A percentile compares a stretch with the other conserved stretches of the same genome.
Evolutionary conservation across 2,113 vertebrate species (phyloP).

Genomic region (Typhlomys cinereus): DNA sequence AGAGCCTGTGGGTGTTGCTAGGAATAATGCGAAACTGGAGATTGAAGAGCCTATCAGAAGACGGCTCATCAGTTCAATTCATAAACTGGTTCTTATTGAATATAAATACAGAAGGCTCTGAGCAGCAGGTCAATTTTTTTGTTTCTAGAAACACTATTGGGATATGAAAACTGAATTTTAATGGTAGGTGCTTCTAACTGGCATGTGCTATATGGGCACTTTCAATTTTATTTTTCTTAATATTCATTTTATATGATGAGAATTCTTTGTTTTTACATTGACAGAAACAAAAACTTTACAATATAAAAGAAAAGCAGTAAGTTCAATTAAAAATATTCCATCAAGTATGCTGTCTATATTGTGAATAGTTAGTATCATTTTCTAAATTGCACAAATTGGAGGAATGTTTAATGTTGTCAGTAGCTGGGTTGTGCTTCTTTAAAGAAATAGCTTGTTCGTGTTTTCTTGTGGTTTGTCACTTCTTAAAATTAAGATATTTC

Average conservation of each 20-base stretch:
- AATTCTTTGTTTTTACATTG: background rate
- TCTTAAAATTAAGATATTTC: background rate
- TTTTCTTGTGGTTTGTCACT: background rate
- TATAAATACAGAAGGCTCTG: background rate
- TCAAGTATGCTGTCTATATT: background rate
- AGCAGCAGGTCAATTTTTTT: background rate
- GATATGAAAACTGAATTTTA: background rate
- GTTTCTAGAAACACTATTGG: background rate
- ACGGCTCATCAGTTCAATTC: background rate
- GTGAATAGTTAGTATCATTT: background rate
- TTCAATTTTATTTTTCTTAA: background rate
- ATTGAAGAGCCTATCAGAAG: background rate
- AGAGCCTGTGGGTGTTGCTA: background rate
- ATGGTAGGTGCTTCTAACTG: background rate
- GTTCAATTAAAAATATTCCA: background rate
- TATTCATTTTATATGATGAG: background rate
- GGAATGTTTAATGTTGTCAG: background rate
- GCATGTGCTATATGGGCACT: background rate
- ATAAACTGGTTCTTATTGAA: background rate
- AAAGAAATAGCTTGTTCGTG: background rate
- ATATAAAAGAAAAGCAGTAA: constrained; percentile 18
- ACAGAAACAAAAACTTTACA: background rate
- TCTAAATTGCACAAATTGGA: background rate
- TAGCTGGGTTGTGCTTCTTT: background rate
- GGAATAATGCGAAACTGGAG: background rate